Base-by-base conservation (phyloP, 1,140 invertebrate species). In the Cyclargus thomasi region DNA sequence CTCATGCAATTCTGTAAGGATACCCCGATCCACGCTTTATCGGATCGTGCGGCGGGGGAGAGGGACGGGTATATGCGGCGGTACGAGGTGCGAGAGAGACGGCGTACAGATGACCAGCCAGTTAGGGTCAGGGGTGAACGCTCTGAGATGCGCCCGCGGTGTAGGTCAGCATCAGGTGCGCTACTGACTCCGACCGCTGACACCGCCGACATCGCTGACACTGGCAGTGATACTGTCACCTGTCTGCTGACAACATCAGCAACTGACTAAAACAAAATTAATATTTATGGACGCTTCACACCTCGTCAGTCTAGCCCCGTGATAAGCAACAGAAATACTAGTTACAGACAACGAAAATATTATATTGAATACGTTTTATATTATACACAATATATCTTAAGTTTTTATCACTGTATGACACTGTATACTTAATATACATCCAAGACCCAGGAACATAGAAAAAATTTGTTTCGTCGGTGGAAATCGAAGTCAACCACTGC, bases 91-190 rank as follows among this genome's bases (percentile, higher is more conserved):
- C n/a, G 75, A 80, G 47, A 4, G 70, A 68, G 78, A 82, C 64
- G 47, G 67, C 47, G 35, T 22, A 67, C 76, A 82, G 82, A 83
- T 85, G 83, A 83, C 83, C 83, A 85, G 73, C 72, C 72, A 82
- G 74, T 80, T 78, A 81, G 81, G 83, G 83, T 85, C 83, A 85
- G 73, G 81, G 83, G 83, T 85, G 81, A 85, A 85, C 73, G 83
- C 80, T 85, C 83, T 78, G 69, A 73, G 81, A 73, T 81, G 63
- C 39, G 63, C 39, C 39, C 39, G 39, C 39, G 39, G 29, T 47
- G 39, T 47, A 47, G 39, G 39, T 47, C 39, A 47, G 39, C 39
- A 47, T 47, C 39, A 47, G 39, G 39, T 47, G 39, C 39, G 39
- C 39, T 47, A 47, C 39, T 47, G 39, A 47, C 39, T 14, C 39